Conservation (phyloP, 2,888 invertebrate genomes). For the Vanessa cardui region DNA sequence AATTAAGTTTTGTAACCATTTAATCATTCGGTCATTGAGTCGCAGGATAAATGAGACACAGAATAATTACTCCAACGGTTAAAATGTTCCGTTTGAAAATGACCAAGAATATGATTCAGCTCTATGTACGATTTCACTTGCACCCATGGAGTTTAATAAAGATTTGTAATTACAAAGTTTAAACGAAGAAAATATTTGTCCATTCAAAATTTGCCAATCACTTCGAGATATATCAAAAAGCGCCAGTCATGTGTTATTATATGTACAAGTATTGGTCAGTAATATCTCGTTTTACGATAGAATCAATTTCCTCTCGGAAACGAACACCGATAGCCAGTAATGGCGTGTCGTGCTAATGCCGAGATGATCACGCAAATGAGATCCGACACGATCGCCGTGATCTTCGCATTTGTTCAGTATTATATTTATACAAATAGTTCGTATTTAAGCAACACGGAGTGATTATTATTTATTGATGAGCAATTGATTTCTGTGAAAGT, state of each 20-base stretch:
- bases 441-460: not conserved
- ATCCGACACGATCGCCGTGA: not conserved
- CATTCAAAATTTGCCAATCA: not conserved
- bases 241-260: too few species aligned
- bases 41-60: too few species aligned
- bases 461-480: not conserved
- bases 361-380: slow-evolving; percentile 5
- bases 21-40: too few species aligned
- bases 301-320: slow-evolving; percentile 22
- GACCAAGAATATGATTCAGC: too few species aligned
- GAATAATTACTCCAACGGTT: too few species aligned
- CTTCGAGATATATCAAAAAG: not conserved
- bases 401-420: not conserved
- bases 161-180: too few species aligned
- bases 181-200: too few species aligned
- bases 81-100: too few species aligned
- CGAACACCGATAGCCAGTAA: not conserved
- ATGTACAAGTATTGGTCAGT: not conserved
- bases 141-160: too few species aligned
- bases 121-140: too few species aligned
- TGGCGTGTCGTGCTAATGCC: slow-evolving; percentile 4
- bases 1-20: too few species aligned
- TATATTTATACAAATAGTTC: not conserved
- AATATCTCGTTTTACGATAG: slow-evolving; percentile 1
- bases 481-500: not conserved